Percentiles rank a stretch among this genome's conserved stretches.
phyloP scores from a whole-genome alignment of 2,113 vertebrate genomes.

The Corythaixoides concolor region DNA sequence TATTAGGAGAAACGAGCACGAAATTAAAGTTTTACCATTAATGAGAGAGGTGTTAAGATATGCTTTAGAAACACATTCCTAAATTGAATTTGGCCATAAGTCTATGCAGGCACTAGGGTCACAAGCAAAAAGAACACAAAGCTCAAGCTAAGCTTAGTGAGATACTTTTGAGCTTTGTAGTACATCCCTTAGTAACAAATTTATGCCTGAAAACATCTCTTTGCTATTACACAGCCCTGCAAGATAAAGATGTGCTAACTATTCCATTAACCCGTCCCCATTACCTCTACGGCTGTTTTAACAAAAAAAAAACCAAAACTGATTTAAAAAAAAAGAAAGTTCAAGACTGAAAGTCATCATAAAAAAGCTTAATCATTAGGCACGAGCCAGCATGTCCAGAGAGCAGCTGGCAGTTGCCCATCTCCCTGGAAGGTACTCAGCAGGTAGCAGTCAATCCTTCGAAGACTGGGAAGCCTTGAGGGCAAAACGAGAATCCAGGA shows the following conservation, averaged over 20 bases:
- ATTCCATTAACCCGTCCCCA: background rate
- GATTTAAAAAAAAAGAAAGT: background rate
- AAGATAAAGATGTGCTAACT: background rate
- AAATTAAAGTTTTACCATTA: background rate
- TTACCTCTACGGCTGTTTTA: background rate
- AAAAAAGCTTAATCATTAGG: background rate
- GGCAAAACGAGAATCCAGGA: background rate
- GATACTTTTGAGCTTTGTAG: background rate
- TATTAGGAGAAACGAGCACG: background rate
- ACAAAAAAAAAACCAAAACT: background rate
- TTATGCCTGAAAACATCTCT: background rate
- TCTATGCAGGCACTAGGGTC: background rate
- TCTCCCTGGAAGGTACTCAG: background rate
- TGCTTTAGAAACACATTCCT: background rate
- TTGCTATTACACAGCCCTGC: background rate
- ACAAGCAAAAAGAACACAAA: background rate
- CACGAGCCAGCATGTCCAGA: background rate
- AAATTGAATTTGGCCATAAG: background rate
- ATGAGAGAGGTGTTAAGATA: background rate
- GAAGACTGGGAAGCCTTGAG: background rate
- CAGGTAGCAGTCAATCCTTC: background rate
- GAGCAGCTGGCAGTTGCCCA: background rate
- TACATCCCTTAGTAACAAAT: background rate
- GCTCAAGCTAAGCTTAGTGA: background rate
- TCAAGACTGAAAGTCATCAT: background rate